These are phyloP conservation scores for Chlamydotis undulata DNA, from an alignment of 2,113 vertebrate genomes.

Conservation along the genomic window DNA sequence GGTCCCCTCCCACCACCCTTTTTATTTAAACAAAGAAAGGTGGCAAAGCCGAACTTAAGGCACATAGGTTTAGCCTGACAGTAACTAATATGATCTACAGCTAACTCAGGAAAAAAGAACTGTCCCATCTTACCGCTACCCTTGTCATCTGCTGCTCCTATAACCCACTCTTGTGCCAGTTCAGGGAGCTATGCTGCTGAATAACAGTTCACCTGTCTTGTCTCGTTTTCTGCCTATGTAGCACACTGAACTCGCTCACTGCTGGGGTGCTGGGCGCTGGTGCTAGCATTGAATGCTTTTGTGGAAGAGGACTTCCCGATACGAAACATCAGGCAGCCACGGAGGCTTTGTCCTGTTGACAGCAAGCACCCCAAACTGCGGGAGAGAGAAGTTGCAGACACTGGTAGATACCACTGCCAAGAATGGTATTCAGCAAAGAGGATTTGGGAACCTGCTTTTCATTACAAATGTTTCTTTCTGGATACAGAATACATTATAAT, in stretches of 20 bases:
- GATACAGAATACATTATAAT: not conserved
- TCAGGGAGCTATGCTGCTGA: not conserved
- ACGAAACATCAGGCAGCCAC: not conserved
- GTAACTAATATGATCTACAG: not conserved
- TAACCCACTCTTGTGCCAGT: accelerated
- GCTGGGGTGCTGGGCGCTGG: not conserved
- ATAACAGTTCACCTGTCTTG: not conserved
- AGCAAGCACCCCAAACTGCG: not conserved
- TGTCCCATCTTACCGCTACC: not conserved
- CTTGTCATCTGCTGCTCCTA: not conserved
- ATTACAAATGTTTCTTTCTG: not conserved
- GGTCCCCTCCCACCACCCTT: not conserved
- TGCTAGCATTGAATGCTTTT: not conserved
- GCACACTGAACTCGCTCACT: accelerated
- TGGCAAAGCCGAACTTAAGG: not conserved
- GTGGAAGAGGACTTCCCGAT: not conserved
- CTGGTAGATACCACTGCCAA: not conserved
- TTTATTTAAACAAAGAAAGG: not conserved
- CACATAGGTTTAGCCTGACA: not conserved
- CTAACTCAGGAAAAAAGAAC: not conserved
- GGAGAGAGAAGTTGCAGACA: not conserved
- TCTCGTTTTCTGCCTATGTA: accelerated
- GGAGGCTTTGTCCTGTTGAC: not conserved
- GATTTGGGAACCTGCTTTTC: not conserved
- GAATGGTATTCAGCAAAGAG: not conserved